These are phyloP conservation scores for Thalassarche chlororhynchos DNA, from an alignment of 2,113 vertebrate genomes.

Conservation along the genomic window DNA sequence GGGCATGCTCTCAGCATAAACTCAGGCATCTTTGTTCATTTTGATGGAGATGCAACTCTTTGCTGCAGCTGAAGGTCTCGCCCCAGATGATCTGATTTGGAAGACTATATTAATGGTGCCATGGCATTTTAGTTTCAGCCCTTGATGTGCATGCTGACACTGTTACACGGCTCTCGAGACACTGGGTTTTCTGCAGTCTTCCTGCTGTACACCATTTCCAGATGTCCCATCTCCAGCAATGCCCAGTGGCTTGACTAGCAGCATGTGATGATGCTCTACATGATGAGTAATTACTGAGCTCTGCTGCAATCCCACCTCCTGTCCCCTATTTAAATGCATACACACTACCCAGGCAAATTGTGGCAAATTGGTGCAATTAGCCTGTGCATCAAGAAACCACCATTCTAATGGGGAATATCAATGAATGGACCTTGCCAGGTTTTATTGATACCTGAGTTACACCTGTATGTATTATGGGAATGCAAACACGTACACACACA, in stretches of 20 bases:
- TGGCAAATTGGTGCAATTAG: slow-evolving; percentile 45
- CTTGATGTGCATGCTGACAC: neutral
- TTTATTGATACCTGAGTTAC: neutral
- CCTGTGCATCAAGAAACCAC: neutral
- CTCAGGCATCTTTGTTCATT: neutral
- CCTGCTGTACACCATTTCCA: neutral
- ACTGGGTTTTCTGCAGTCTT: neutral
- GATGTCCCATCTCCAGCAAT: neutral
- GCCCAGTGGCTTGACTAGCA: neutral
- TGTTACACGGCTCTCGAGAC: rapidly evolving
- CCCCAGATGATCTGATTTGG: neutral
- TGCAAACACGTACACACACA: neutral
- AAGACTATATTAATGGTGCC: neutral
- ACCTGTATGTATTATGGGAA: neutral
- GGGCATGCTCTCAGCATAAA: neutral
- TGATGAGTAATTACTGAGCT: neutral
- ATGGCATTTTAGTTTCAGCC: neutral
- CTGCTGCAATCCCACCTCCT: neutral
- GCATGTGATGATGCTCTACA: neutral
- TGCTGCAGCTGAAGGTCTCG: neutral
- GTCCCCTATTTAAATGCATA: neutral
- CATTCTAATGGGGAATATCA: neutral
- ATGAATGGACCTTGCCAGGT: neutral
- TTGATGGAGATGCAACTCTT: neutral
- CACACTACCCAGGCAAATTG: neutral